phyloP scores from a whole-genome alignment of 2,113 vertebrate genomes.

The Siniperca chuatsi region DNA sequence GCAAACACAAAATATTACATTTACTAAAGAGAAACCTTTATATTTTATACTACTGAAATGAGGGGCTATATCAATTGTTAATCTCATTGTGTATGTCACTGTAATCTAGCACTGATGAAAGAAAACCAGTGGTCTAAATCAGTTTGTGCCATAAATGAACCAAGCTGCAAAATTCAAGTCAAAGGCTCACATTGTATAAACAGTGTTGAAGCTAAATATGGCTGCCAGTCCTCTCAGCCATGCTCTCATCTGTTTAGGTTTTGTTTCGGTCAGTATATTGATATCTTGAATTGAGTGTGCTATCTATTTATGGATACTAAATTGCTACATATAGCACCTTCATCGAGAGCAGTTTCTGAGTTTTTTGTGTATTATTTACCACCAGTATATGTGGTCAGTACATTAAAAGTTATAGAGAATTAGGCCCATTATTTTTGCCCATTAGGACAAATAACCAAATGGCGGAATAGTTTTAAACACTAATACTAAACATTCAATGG shows the following conservation, averaged over 20 bases:
- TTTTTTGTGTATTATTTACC: neutral
- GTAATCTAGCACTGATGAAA: neutral
- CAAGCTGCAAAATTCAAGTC: neutral
- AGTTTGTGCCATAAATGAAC: conserved; percentile 19
- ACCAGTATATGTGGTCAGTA: neutral
- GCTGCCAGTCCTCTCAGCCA: neutral
- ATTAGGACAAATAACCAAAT: conserved; percentile 16
- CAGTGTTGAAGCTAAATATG: neutral
- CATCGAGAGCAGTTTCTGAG: neutral
- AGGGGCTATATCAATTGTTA: too few species aligned
- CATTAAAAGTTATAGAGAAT: neutral
- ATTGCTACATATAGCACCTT: neutral
- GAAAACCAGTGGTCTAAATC: neutral
- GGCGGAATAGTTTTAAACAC: neutral
- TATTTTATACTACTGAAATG: neutral
- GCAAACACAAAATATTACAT: neutral
- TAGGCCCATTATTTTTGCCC: neutral
- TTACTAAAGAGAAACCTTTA: neutral
- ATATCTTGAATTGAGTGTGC: neutral
- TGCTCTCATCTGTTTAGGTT: neutral
- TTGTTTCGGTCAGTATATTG: neutral
- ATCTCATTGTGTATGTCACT: neutral
- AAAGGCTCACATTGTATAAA: neutral
- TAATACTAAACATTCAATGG: neutral
- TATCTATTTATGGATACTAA: neutral